Base-by-base conservation (phyloP, 2,888 invertebrate genomes). In the Gordius sp. region DNA sequence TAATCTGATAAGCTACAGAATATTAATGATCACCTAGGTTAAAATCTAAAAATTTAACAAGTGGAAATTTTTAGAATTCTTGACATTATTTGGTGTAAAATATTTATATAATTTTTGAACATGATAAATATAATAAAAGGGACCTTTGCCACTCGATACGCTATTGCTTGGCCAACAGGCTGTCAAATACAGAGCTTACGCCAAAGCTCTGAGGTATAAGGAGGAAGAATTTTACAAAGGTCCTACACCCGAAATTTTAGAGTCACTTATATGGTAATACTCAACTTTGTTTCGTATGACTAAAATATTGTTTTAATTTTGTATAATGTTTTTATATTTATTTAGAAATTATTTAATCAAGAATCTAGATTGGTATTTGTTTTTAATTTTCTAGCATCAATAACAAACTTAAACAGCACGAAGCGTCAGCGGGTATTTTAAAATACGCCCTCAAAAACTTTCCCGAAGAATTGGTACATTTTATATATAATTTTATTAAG, bases 321-420 rank as follows among this genome's bases (percentile, higher is more conserved):
- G 25, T 23, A 23, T 16, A 16, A 1, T 59, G 8, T 13, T 57
- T 41, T 41, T 8, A 25, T 18, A 13, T 20, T 8, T 33, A 33
- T 13, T 13, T 33, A 33, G n/a, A 33, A 33, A 13, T 33, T 33
- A 13, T 33, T 33, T 33, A 13, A 33, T 33, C n/a, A 33, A 33
- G 8, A 33, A 13, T 13, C n/a, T n/a, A n/a, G 8, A 33, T 33
- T 33, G n/a, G 8, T 33, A 8, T 33, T n/a, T 13, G 8, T 62
- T 23, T 61, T 63, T 41, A 57, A 28, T 57, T 59, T 63, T 81
- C 81, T 54, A 72, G 72, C 61, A 93, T 93, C 61, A 97, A 97
- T 68, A 97, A 97, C 68, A 93, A 97, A 69, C 72, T 99, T 27
- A 91, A 93, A 66, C 91, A 93, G 66, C 85, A 89, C 60, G 97